Base-by-base conservation (phyloP, 2,888 invertebrate genomes). In the Leucozona laternaria region DNA sequence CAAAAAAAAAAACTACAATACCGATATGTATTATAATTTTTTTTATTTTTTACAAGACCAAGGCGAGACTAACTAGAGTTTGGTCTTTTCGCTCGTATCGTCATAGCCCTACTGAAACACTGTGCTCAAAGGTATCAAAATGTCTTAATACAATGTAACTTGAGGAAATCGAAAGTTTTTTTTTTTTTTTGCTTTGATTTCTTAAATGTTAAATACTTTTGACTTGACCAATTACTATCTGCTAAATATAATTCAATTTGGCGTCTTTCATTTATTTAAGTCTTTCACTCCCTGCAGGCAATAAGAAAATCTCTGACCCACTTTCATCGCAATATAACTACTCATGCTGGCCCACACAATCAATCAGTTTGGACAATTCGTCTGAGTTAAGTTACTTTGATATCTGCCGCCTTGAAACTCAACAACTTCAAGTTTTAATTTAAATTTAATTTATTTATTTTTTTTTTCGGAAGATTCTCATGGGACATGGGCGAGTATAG, bases 321-420 rank as follows among this genome's bases (percentile, higher is more conserved):
- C 78, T 60, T 73, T 43, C 81, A 73, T 66, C 57, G n/a, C 4
- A 50, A 70, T 31, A 28, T 28, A 28, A 1, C 6, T 5, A 6
- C 17, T n/a, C n/a, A n/a, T 34, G 8, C 45, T 31, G 25, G 68
- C 31, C 50, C 55, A 48, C 68, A 68, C 70, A 68, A 79, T 83
- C 60, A 83, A 79, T 83, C 79, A 75, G 57, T 53, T 79, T 83
- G 73, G n/a, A 70, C 70, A 70, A 48, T 70, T 79, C 40, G 68
- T 70, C 62, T 68, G 62, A 40, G 31, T 48, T 17, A 37, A 13
- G 3, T n/a, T 10, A 20, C 58, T 77, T 83, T 83, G 73, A 79
- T 70, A 57, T 62, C 6, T 40, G 58, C 72, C 50, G 50, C 68
- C 77, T 60, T 50, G 13, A 20, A 48, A 20, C 31, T 31, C 20